Evolutionary conservation across 2,888 invertebrate species (phyloP).

Genomic region (Meiosimyza decipiens): DNA sequence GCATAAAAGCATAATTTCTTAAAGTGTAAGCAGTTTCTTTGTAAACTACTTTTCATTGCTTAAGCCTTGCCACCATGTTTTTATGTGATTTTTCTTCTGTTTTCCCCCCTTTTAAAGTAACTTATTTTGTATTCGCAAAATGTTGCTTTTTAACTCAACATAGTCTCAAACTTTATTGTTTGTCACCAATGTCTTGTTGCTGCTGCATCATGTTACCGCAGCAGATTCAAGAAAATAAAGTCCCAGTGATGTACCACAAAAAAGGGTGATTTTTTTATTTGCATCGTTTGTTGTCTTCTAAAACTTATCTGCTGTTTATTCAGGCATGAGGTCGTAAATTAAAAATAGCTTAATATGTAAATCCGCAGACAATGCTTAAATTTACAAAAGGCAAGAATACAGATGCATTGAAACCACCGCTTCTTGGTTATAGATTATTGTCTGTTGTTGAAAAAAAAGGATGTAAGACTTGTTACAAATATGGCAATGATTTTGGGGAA

Average conservation of each 20-base stretch:
- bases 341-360: slow-evolving; percentile 50
- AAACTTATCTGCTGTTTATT: slow-evolving; percentile 49
- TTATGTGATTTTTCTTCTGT: too few species aligned
- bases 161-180: background rate
- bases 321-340: slow-evolving; percentile 50
- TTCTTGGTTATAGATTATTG: background rate
- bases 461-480: background rate
- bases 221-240: background rate
- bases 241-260: background rate
- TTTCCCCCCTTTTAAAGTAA: too few species aligned
- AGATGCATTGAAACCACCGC: background rate
- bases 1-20: too few species aligned
- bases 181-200: slow-evolving; percentile 2
- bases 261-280: slow-evolving; percentile 14
- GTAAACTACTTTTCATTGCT: too few species aligned
- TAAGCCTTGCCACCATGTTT: too few species aligned
- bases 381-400: background rate
- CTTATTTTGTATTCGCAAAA: too few species aligned
- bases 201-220: slow-evolving; percentile 8
- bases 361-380: slow-evolving; percentile 23
- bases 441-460: background rate
- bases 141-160: background rate
- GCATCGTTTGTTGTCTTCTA: background rate
- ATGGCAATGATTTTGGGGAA: background rate
- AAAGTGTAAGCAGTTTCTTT: too few species aligned